phyloP scores from a whole-genome alignment of 2,888 invertebrate species.

The Pherbina coryleti region DNA sequence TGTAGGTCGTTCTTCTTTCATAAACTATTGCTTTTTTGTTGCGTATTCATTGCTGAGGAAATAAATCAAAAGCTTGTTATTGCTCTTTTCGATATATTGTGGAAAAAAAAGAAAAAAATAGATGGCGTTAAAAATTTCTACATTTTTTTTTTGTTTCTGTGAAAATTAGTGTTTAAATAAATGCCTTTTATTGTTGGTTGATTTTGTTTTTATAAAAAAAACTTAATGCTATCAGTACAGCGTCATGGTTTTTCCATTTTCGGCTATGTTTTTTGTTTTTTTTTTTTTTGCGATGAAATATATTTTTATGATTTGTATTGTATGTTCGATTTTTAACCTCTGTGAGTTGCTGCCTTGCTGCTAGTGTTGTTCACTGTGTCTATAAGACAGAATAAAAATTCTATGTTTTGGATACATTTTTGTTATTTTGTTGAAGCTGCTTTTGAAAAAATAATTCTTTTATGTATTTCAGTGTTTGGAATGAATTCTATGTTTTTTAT shows the following conservation, averaged over 20 bases:
- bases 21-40: slow-evolving; percentile 39
- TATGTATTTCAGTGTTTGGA: not conserved
- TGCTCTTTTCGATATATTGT: not conserved
- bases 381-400: no score
- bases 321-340: no score
- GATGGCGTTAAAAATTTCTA: not conserved
- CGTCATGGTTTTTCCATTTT: slow-evolving; percentile 48
- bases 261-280: not conserved
- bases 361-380: no score
- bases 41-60: slow-evolving; percentile 35
- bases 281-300: not conserved
- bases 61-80: slow-evolving; percentile 27
- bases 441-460: no score
- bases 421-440: no score
- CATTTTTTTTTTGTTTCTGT: slow-evolving; percentile 26
- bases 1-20: not conserved
- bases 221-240: slow-evolving; percentile 58
- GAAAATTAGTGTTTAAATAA: not conserved
- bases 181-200: no score
- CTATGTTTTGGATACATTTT: no score
- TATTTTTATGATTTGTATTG: no score
- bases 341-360: no score
- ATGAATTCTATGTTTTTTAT: slow-evolving; percentile 18
- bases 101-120: not conserved
- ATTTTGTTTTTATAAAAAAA: slow-evolving; percentile 29